Conservation (phyloP, 2,797 vertebrate species). For the Centroberyx gerrardi region DNA sequence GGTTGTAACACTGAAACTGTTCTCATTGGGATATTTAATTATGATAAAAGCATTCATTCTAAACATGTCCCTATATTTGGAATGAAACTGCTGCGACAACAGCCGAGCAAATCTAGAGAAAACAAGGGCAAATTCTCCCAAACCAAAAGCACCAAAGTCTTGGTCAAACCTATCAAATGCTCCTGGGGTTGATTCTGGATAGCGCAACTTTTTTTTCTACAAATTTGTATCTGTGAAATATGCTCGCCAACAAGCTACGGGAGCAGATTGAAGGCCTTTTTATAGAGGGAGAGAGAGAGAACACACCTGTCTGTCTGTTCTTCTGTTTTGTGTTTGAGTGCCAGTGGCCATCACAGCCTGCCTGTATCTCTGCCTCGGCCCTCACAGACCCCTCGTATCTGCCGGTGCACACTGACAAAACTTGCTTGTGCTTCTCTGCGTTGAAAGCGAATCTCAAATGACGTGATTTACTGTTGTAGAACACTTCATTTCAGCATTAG, state of each 20-base stretch:
- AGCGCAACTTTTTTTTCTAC: slow-evolving; percentile 29
- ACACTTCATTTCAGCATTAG: neutral
- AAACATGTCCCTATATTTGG: slow-evolving; percentile 2
- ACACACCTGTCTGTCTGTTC: slow-evolving; percentile 38
- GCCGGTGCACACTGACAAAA: slow-evolving; percentile 42
- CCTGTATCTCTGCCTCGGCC: slow-evolving; percentile 51
- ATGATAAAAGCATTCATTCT: neutral
- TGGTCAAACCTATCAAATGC: slow-evolving; percentile 23
- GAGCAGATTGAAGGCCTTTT: slow-evolving; percentile 75
- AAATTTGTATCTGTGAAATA: slow-evolving; percentile 51
- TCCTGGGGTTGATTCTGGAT: slow-evolving; percentile 59
- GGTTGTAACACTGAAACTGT: neutral
- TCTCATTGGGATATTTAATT: neutral
- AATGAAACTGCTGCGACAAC: neutral
- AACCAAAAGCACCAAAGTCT: slow-evolving; percentile 55
- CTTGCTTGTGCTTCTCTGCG: slow-evolving; percentile 26
- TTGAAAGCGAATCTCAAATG: slow-evolving; percentile 21
- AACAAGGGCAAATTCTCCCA: slow-evolving; percentile 3
- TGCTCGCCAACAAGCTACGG: slow-evolving; percentile 54
- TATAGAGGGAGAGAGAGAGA: slow-evolving; percentile 53
- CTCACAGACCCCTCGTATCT: slow-evolving; percentile 44
- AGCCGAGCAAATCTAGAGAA: slow-evolving; percentile 13
- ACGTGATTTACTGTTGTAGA: neutral
- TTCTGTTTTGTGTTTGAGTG: slow-evolving; percentile 55
- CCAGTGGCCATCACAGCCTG: slow-evolving; percentile 59